Base-by-base conservation (phyloP, 1,140 invertebrate genomes). In the Oscheius sp. region DNA sequence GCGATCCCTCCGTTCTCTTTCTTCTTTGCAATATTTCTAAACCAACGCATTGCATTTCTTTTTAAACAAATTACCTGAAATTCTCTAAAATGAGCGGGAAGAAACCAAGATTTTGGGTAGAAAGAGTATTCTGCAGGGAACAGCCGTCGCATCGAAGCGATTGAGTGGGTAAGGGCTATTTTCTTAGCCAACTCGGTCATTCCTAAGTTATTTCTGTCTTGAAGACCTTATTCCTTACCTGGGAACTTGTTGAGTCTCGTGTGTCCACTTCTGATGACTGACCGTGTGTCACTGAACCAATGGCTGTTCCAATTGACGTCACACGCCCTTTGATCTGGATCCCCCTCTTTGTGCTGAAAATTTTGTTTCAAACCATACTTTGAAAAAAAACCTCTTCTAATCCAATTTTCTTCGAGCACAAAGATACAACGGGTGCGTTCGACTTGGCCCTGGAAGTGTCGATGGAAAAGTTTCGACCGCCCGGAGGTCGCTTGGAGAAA, bases 41-140 rank as follows among this genome's bases (percentile, higher is more conserved):
- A 80, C 77, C 20, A 45, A 26, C 55, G 13, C 34, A 18, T 82
- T 78, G 35, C 84, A 73, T 36, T 69, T 81, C 34, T 67, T 70
- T 49, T 75, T 69, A 67, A 87, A 86, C 32, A 87, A 82, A 78
- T 72, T 38, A 84, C 80, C 69, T 71, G 64, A 58, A 74, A 74
- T 34, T 61, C 63, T 32, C 45, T 38, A 2, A 68, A 36, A 63
- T 88, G 87, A 29, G 86, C 84, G 2, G 87, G 87, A 0, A 88
- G 79, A 59, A 87, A 85, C 87, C 87, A 88, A 23, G 86, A 86
- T 35, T 83, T 77, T 0, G 87, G 87, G 78, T 87, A 88, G 78
- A 88, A 88, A 64, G 82, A 72, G 73, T 87, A 88, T 32, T 88
- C 85, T 7, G 82, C 74, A 0, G 87, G 87, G 76, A 86, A 88